phyloP scores from a whole-genome alignment of 2,797 vertebrate genomes.

The Clarias fuscus region DNA sequence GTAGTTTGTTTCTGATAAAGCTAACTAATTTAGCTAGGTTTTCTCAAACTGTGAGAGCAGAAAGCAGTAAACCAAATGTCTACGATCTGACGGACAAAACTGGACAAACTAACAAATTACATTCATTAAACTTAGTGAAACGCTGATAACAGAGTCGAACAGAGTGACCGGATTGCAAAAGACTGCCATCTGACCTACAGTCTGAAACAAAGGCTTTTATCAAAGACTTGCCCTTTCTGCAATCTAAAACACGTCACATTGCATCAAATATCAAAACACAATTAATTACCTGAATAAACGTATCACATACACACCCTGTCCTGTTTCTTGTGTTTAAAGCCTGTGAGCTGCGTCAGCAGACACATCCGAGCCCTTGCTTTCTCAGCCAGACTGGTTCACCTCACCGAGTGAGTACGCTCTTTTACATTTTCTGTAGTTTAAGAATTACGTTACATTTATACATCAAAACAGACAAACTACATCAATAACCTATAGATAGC shows the following conservation, averaged over 20 bases:
- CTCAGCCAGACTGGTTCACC: neutral
- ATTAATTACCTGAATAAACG: neutral
- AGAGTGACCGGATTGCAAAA: neutral
- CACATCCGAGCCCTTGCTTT: neutral
- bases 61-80: neutral
- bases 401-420: neutral
- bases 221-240: neutral
- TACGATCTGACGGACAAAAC: neutral
- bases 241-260: conserved; percentile 12
- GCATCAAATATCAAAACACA: neutral
- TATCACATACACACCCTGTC: neutral
- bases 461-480: neutral
- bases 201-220: neutral
- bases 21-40: neutral
- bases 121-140: neutral
- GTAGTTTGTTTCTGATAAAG: neutral
- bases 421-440: neutral
- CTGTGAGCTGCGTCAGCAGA: neutral
- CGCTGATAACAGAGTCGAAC: neutral
- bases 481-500: neutral
- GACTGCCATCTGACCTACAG: neutral
- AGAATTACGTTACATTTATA: neutral
- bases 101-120: neutral
- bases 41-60: neutral
- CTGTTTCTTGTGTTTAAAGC: neutral